A percentile compares a stretch with the other conserved stretches of the same genome.
These are phyloP conservation scores for Podarcis siculus DNA, from an alignment of 2,797 vertebrate genomes.

Conservation along the genomic window DNA sequence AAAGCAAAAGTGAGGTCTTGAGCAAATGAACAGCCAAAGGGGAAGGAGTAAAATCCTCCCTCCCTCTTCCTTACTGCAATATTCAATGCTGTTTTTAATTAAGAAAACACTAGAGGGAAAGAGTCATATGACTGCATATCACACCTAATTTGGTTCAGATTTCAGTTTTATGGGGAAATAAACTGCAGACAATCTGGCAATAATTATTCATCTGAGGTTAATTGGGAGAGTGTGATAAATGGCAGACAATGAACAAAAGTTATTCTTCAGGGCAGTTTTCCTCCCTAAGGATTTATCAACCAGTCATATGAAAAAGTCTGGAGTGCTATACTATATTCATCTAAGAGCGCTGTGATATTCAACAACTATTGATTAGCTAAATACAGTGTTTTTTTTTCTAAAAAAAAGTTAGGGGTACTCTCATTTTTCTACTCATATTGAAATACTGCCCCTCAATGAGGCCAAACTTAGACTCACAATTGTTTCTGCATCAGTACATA, in stretches of 20 bases:
- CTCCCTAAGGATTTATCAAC: neutral
- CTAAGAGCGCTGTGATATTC: neutral
- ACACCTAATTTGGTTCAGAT: neutral
- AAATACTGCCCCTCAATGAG: too few species aligned
- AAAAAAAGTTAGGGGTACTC: too few species aligned
- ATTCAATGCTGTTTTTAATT: too few species aligned
- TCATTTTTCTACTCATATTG: too few species aligned
- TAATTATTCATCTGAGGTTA: neutral
- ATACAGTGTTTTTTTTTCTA: too few species aligned
- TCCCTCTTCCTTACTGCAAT: too few species aligned
- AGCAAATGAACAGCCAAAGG: too few species aligned
- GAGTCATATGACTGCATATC: neutral
- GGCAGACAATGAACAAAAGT: neutral
- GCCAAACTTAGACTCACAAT: neutral
- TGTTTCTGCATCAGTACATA: neutral
- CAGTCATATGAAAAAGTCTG: neutral
- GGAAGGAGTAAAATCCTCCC: too few species aligned
- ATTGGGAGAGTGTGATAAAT: neutral
- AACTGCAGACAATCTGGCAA: neutral
- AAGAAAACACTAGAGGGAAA: too few species aligned
- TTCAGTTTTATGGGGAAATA: neutral
- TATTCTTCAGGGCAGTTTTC: neutral
- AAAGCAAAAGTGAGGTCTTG: too few species aligned
- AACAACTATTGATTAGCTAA: neutral
- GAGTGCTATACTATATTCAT: neutral